Evolutionary conservation across 2,888 invertebrate genomes (phyloP).

Genomic region (Drosophila anomalata): DNA sequence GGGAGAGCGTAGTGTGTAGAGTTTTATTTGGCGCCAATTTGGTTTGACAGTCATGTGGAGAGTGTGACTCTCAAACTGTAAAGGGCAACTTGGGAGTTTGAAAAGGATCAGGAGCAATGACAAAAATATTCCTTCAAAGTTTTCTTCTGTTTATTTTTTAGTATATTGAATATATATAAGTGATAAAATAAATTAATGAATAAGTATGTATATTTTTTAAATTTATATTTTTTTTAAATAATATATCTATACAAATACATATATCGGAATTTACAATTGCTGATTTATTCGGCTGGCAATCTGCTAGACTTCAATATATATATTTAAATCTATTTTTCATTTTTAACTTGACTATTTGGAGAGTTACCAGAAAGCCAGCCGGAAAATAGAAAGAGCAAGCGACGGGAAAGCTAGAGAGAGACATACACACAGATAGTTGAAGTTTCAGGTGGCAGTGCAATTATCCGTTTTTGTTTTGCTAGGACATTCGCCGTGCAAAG

Average conservation of each 20-base stretch:
- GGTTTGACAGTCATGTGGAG: constrained; percentile 45
- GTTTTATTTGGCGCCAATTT: constrained; percentile 79
- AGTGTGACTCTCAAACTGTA: constrained; percentile 71
- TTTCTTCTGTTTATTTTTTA: neutral
- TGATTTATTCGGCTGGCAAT: too few relatives aligned
- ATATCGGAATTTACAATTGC: too few relatives aligned
- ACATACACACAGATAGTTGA: constrained; percentile 28
- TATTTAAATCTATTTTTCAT: too few relatives aligned
- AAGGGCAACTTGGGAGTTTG: constrained; percentile 8
- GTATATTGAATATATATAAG: too few relatives aligned
- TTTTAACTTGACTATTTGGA: constrained; percentile 34
- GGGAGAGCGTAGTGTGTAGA: constrained; percentile 21
- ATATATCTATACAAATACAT: too few relatives aligned
- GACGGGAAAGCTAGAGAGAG: constrained; percentile 1
- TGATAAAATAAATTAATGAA: too few relatives aligned
- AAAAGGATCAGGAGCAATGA: neutral
- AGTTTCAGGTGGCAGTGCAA: constrained; percentile 62
- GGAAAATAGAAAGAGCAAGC: constrained; percentile 9
- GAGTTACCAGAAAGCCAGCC: constrained; percentile 46
- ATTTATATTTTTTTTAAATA: too few relatives aligned
- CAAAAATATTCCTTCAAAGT: too few relatives aligned
- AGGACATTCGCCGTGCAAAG: constrained; percentile 67
- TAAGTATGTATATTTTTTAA: too few relatives aligned
- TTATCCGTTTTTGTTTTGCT: constrained; percentile 79
- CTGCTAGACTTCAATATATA: too few relatives aligned